phyloP scores from a whole-genome alignment of 2,113 vertebrate genomes.

The Scatophagus argus region DNA sequence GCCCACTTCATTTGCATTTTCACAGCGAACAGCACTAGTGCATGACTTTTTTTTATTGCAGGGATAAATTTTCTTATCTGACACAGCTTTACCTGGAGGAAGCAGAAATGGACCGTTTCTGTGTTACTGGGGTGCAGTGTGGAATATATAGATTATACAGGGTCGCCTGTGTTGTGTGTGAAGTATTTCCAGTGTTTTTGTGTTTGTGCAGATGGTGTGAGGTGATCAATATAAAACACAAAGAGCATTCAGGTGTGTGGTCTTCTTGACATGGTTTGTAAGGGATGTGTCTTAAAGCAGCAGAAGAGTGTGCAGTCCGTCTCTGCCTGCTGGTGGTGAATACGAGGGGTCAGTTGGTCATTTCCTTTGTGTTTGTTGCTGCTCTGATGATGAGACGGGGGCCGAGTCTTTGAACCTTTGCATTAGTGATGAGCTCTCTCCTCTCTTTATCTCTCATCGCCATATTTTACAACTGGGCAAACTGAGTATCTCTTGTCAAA shows the following conservation, averaged over 20 bases:
- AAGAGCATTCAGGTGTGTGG: background rate
- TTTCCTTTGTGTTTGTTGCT: conserved; percentile 68
- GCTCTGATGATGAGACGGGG: conserved; percentile 79
- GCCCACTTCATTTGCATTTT: conserved; percentile 51
- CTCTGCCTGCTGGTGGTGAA: conserved; percentile 50
- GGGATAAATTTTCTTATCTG: conserved; percentile 32
- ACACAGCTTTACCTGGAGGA: conserved; percentile 17
- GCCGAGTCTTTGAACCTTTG: conserved; percentile 80
- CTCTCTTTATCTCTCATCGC: conserved; percentile 71
- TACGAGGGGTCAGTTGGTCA: conserved; percentile 69
- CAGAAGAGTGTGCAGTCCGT: conserved; percentile 6
- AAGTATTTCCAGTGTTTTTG: background rate
- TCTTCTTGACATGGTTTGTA: conserved; percentile 1
- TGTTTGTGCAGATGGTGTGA: conserved; percentile 1
- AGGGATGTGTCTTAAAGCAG: conserved; percentile 24
- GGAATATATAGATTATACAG: background rate
- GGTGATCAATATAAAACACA: background rate
- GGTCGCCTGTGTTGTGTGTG: background rate
- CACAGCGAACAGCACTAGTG: conserved; percentile 38
- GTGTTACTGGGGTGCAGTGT: conserved; percentile 2
- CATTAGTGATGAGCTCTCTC: conserved; percentile 76
- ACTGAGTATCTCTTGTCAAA: conserved; percentile 56
- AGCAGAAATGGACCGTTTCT: conserved; percentile 4
- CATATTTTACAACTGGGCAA: conserved; percentile 73
- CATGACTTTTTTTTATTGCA: conserved; percentile 16